Conservation (phyloP, 2,113 vertebrate species). For the Catharus minimus region DNA sequence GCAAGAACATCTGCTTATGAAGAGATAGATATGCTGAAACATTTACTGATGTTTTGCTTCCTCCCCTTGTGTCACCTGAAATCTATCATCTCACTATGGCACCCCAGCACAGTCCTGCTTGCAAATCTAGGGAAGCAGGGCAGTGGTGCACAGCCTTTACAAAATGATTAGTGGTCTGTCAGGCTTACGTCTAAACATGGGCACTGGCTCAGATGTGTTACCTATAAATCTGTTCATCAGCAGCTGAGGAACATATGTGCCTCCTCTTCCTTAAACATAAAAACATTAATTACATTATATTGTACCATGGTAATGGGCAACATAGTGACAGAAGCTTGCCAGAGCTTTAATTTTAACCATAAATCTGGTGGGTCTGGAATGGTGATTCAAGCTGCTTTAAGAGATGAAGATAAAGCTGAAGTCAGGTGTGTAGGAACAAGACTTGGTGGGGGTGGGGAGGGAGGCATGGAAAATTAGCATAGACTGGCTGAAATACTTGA, state of each 20-base stretch:
- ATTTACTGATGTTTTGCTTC: slow-evolving; percentile 68
- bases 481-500: not conserved
- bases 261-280: slow-evolving; percentile 66
- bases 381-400: slow-evolving; percentile 30
- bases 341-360: slow-evolving; percentile 63
- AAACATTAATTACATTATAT: slow-evolving; percentile 71
- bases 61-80: slow-evolving; percentile 63
- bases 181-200: slow-evolving; percentile 47
- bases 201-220: slow-evolving; percentile 47
- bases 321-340: slow-evolving; percentile 42
- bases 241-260: slow-evolving; percentile 65
- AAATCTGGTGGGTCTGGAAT: slow-evolving; percentile 55
- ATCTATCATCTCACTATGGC: slow-evolving; percentile 54
- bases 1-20: slow-evolving; percentile 65
- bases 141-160: slow-evolving; percentile 54
- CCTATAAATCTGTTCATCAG: slow-evolving; percentile 70
- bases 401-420: slow-evolving; percentile 54
- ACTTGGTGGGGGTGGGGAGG: not conserved
- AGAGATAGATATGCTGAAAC: slow-evolving; percentile 66
- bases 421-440: not conserved
- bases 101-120: slow-evolving; percentile 6
- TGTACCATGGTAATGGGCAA: slow-evolving; percentile 52
- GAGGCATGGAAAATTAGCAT: not conserved
- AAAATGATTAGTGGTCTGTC: slow-evolving; percentile 67
- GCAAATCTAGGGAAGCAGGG: slow-evolving; percentile 35